These are phyloP conservation scores for Yoshiicerus persimilis DNA, from an alignment of 1,140 invertebrate species.

Conservation along the genomic window DNA sequence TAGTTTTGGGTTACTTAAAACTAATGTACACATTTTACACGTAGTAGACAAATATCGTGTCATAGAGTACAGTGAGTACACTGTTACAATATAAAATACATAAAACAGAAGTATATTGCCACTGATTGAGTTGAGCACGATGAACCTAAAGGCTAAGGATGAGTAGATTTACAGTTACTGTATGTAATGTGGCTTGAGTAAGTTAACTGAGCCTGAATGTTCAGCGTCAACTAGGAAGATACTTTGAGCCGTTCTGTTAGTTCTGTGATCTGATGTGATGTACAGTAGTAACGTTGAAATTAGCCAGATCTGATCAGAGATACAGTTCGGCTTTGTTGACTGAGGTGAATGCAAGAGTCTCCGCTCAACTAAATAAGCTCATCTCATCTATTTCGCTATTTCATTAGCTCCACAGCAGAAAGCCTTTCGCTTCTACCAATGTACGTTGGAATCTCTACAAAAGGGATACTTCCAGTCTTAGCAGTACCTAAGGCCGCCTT, in stretches of 20 bases:
- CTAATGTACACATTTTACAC: background rate
- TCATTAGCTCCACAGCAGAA: background rate
- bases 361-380: constrained; percentile 3
- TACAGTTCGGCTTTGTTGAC: background rate
- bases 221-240: background rate
- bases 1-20: background rate
- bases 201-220: background rate
- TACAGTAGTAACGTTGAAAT: background rate
- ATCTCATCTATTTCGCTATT: background rate
- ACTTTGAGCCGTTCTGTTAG: background rate
- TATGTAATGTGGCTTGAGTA: background rate
- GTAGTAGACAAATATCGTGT: background rate
- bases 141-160: background rate
- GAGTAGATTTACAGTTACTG: background rate
- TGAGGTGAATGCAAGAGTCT: background rate
- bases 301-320: background rate
- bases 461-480: background rate
- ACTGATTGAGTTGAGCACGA: background rate
- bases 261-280: background rate
- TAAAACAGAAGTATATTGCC: background rate
- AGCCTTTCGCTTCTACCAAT: background rate
- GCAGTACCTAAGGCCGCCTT: background rate
- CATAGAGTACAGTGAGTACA: no score
- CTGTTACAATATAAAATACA: background rate
- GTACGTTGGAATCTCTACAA: no score